Evolutionary conservation across 2,888 invertebrate genomes (phyloP).

Genomic region (Hypena proboscidalis): DNA sequence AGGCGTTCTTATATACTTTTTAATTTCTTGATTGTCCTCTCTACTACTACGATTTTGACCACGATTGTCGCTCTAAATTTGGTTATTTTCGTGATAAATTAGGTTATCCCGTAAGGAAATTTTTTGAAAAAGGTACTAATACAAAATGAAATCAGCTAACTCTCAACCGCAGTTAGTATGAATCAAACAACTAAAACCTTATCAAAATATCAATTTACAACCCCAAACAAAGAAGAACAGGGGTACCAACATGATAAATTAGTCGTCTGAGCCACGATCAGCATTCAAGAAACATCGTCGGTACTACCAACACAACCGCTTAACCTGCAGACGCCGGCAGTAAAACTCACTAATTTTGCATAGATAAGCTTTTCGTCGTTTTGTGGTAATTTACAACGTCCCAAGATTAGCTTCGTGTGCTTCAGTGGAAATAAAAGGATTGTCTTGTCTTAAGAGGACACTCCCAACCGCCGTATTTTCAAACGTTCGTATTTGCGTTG

Average conservation of each 20-base stretch:
- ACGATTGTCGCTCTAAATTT: too few relatives aligned
- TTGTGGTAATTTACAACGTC: slow-evolving; percentile 49
- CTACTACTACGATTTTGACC: too few relatives aligned
- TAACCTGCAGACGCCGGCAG: slow-evolving; percentile 41
- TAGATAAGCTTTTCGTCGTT: slow-evolving; percentile 53
- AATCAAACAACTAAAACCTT: too few relatives aligned
- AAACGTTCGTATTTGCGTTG: too few relatives aligned
- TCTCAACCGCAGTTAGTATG: too few relatives aligned
- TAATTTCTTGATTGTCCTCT: too few relatives aligned
- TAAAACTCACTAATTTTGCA: slow-evolving; percentile 57
- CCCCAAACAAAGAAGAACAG: slow-evolving; percentile 1
- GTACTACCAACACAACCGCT: slow-evolving; percentile 38
- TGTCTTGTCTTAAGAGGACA: slow-evolving; percentile 23
- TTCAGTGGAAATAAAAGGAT: slow-evolving; percentile 41
- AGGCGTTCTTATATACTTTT: too few relatives aligned
- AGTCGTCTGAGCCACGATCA: slow-evolving; percentile 27
- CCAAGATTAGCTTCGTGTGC: slow-evolving; percentile 46
- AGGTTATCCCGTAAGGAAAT: too few relatives aligned
- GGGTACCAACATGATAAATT: slow-evolving; percentile 31
- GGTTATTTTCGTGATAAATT: too few relatives aligned
- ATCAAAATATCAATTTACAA: slow-evolving; percentile 4
- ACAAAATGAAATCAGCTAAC: too few relatives aligned
- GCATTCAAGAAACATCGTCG: slow-evolving; percentile 28
- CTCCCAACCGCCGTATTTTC: too few relatives aligned
- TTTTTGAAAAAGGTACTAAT: too few relatives aligned